These are phyloP conservation scores for Oreochromis tanganicae DNA, from an alignment of 2,113 vertebrate species.

Conservation along the genomic window DNA sequence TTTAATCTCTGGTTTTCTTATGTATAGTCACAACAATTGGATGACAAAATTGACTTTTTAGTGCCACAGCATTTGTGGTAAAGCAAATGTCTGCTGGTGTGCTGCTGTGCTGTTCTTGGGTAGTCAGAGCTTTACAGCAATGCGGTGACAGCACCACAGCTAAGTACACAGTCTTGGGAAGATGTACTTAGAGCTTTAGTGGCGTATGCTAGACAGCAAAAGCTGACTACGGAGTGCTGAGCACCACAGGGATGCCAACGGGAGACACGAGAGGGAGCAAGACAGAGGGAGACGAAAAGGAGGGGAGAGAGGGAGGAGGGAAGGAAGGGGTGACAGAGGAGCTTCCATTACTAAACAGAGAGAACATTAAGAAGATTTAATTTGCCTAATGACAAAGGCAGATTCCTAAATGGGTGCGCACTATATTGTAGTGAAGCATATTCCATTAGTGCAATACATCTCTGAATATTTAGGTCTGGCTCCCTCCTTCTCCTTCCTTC, in stretches of 20 bases:
- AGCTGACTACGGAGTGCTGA: constrained; percentile 51
- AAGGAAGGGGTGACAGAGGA: constrained; percentile 37
- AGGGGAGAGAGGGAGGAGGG: not conserved
- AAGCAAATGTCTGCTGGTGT: not conserved
- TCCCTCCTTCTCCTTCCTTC: constrained; percentile 4
- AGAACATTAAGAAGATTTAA: constrained; percentile 62
- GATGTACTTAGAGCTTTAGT: constrained; percentile 65
- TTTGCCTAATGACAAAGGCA: constrained; percentile 59
- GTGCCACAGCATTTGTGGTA: not conserved
- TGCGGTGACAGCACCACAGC: constrained; percentile 55
- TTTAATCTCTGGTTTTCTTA: not conserved
- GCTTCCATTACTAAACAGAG: constrained; percentile 52
- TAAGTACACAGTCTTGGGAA: constrained; percentile 54
- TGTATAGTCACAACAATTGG: not conserved
- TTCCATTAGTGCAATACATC: constrained; percentile 51
- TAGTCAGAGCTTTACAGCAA: constrained; percentile 45
- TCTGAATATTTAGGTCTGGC: constrained; percentile 43
- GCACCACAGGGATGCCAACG: constrained; percentile 49
- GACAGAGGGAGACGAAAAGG: constrained; percentile 1
- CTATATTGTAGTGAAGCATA: constrained; percentile 45
- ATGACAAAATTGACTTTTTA: not conserved
- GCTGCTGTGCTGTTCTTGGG: not conserved
- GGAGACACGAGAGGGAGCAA: constrained; percentile 48
- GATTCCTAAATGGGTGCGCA: constrained; percentile 46
- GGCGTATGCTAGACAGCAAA: constrained; percentile 57